Evolutionary conservation across 2,113 vertebrate genomes (phyloP).

Genomic region (Sphaerodactylus townsendi): DNA sequence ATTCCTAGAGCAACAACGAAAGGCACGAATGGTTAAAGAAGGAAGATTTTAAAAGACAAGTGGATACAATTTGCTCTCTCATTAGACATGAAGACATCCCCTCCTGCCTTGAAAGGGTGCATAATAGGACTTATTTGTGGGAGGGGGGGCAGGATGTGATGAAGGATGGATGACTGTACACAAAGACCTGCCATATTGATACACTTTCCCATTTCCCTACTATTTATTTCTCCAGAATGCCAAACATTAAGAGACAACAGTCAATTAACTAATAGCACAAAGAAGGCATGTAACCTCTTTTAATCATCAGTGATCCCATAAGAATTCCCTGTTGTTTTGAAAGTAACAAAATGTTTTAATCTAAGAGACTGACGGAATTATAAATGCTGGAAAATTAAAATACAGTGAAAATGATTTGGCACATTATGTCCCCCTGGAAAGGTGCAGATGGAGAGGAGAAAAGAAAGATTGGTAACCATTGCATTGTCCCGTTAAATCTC

Average conservation of each 20-base stretch:
- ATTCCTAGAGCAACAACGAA: neutral
- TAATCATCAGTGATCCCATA: neutral
- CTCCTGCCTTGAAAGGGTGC: neutral
- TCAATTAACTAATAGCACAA: neutral
- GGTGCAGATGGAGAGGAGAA: neutral
- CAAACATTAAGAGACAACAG: neutral
- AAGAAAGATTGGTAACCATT: neutral
- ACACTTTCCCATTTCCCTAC: neutral
- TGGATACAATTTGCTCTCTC: neutral
- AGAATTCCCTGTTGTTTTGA: neutral
- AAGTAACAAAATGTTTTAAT: neutral
- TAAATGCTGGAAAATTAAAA: neutral
- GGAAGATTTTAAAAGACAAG: neutral
- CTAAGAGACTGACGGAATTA: neutral
- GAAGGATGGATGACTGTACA: neutral
- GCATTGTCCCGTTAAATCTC: neutral
- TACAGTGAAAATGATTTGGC: neutral
- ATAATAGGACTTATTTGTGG: neutral
- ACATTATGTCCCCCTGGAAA: neutral
- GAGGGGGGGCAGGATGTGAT: neutral
- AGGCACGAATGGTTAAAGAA: neutral
- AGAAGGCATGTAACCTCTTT: neutral
- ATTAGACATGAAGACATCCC: neutral
- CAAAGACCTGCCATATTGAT: neutral
- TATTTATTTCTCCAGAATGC: neutral